Percentiles rank a stretch among this genome's conserved stretches.
phyloP scores from a whole-genome alignment of 2,113 vertebrate genomes.

The Calidris pugnax region DNA sequence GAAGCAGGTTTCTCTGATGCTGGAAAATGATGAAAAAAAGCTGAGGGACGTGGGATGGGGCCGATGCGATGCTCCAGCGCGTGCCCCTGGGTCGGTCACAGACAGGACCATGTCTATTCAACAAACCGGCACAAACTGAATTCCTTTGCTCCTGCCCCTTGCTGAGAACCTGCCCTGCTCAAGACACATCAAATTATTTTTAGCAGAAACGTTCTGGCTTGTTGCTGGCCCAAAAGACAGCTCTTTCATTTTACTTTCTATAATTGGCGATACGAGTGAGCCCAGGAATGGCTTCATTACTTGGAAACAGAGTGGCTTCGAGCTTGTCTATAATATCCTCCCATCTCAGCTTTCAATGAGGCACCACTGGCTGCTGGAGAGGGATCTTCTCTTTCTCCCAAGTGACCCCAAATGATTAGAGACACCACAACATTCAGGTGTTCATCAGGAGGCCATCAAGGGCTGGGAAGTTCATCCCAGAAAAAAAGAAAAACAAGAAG shows the following conservation, averaged over 20 bases:
- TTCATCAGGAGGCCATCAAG: not conserved
- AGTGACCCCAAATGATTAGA: not conserved
- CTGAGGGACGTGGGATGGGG: rapidly evolving
- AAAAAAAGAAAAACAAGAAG: not conserved
- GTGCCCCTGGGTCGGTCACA: not conserved
- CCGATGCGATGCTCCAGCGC: rapidly evolving
- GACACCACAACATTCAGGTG: not conserved
- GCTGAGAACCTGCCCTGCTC: not conserved
- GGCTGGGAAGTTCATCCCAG: not conserved
- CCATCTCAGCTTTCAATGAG: not conserved
- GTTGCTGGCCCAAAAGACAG: not conserved
- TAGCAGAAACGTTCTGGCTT: not conserved
- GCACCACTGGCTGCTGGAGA: not conserved
- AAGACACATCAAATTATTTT: not conserved
- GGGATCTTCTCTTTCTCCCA: not conserved
- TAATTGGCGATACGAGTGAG: not conserved
- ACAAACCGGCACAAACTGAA: not conserved
- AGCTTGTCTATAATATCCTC: not conserved
- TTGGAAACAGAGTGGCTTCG: not conserved
- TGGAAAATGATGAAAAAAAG: too few relatives aligned
- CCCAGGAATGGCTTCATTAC: not conserved
- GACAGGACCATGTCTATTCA: rapidly evolving
- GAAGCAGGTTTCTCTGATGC: not conserved
- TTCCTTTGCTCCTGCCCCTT: not conserved
- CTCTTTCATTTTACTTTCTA: not conserved